phyloP scores from a whole-genome alignment of 92 coral and sea anemone species.

The Palythoa heliodiscus region DNA sequence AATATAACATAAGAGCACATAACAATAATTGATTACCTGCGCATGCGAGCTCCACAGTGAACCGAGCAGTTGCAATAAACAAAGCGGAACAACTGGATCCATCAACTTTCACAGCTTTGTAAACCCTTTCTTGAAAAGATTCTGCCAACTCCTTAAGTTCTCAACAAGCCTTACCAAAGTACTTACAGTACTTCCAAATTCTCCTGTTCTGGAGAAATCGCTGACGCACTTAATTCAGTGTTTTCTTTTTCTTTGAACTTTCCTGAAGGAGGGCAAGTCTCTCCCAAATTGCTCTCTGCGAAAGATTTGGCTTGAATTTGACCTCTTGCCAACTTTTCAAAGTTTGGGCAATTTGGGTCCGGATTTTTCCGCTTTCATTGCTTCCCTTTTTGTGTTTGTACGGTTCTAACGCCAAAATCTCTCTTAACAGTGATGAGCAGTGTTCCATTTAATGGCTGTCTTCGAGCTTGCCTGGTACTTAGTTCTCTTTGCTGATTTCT shows the following conservation, averaged over 20 bases:
- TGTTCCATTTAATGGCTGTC: too few species aligned
- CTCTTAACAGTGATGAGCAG: background rate
- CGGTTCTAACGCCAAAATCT: constrained; percentile 46
- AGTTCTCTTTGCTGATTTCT: too few species aligned
- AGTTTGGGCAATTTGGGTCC: too few species aligned
- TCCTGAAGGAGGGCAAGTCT: too few species aligned
- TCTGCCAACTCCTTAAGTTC: constrained; percentile 39
- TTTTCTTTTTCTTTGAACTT: constrained; percentile 42
- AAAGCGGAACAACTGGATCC: constrained; percentile 40
- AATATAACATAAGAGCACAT: too few species aligned
- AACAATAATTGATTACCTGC: too few species aligned
- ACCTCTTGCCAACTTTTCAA: constrained; percentile 7
- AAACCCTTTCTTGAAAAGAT: constrained; percentile 26
- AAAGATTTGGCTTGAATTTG: constrained; percentile 38
- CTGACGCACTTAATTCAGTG: too few species aligned
- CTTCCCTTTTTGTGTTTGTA: constrained; percentile 58
- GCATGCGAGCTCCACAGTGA: too few species aligned
- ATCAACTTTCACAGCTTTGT: constrained; percentile 41
- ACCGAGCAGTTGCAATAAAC: too few species aligned
- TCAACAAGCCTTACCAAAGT: constrained; percentile 38
- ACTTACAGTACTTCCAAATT: constrained; percentile 38
- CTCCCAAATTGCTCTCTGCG: constrained; percentile 51
- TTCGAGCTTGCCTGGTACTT: too few species aligned
- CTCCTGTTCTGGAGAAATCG: too few species aligned
- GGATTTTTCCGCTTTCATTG: constrained; percentile 49